Evolutionary conservation across 1,140 invertebrate species (phyloP).

Genomic region (Temnothorax longispinosus): DNA sequence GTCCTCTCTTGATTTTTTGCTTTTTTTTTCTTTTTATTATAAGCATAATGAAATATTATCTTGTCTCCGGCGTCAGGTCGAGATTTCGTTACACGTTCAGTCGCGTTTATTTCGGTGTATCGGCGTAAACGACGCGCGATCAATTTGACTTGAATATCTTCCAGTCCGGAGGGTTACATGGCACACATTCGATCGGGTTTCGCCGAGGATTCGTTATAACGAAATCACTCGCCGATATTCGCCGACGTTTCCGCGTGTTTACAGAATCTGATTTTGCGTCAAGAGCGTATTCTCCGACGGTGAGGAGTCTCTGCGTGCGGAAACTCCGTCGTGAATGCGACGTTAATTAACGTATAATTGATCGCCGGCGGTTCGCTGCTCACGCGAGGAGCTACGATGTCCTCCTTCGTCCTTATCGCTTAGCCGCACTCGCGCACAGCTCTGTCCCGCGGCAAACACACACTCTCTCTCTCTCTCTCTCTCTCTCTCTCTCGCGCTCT

Average conservation of each 20-base stretch:
- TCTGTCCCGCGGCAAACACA: constrained; percentile 2
- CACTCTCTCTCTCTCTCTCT: too few species aligned
- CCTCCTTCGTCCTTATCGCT: not conserved
- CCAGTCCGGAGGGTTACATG: not conserved
- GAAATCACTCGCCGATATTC: not conserved
- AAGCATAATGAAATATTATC: constrained; percentile 6
- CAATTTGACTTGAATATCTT: constrained; percentile 10
- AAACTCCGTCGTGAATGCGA: not conserved
- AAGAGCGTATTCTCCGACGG: not conserved
- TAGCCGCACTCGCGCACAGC: not conserved
- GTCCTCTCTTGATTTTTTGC: not conserved
- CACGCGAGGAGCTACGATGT: not conserved
- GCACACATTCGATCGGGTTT: not conserved
- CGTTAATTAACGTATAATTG: constrained; percentile 37
- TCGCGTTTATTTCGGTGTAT: not conserved
- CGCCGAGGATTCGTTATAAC: not conserved
- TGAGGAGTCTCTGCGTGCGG: not conserved
- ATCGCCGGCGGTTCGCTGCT: not conserved
- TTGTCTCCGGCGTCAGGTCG: not conserved
- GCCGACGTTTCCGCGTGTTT: not conserved
- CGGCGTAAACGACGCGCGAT: not conserved
- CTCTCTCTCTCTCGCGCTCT: too few species aligned
- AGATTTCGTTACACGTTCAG: not conserved
- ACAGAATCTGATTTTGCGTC: not conserved
- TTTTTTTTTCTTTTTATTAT: not conserved